Evolutionary conservation across 2,888 invertebrate genomes (phyloP), one percentile per base, ranked within the genome.

Genomic region (Holacanthella duospinosa): DNA sequence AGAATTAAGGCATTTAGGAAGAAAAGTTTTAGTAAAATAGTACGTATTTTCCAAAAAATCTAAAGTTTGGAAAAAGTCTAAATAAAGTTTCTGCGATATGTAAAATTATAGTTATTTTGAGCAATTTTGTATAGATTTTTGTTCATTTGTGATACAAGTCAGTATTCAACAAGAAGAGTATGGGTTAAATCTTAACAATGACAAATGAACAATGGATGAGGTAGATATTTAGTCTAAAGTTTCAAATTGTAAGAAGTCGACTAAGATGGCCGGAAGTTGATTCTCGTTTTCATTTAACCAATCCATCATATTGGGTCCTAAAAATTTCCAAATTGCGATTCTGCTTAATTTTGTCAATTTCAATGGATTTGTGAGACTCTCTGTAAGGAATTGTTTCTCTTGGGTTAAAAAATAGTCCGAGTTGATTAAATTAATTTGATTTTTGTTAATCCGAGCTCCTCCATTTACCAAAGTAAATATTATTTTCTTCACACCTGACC

Each of bases 401-500:
- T 16, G 29, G 3, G 29, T 27, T 3, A 57, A 21, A 29, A 29
- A 57, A n/a, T n/a, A n/a, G 2, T 28, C n/a, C 24, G 29, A 29
- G 9, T 3, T 43, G 36, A 43, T 56, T 27, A 63, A 68, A 43
- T 65, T 65, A 55, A 68, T 36, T 48, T 66, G 64, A 57, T 68
- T 66, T 29, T 43, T 56, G 19, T 24, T 28, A 19, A 54, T 60
- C 29, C 29, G 43, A 25, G 64, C 68, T 19, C 71, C 71, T 28
- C 68, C 71, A 56, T 64, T 65, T 28, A 69, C 63, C 3, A 72
- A 60, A 9, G 70, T 59, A 36, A 69, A 55, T 3, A 66, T 64
- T 36, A 71, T 61, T 12, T 62, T 64, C 44, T 62, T 59, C 54
- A 64, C 56, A 2, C 67, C 67, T 69, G 60, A 6, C 61, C 21